Evolutionary conservation across 1,140 invertebrate genomes (phyloP), one percentile per base, ranked within the genome.

Genomic region (Ceratitis capitata): DNA sequence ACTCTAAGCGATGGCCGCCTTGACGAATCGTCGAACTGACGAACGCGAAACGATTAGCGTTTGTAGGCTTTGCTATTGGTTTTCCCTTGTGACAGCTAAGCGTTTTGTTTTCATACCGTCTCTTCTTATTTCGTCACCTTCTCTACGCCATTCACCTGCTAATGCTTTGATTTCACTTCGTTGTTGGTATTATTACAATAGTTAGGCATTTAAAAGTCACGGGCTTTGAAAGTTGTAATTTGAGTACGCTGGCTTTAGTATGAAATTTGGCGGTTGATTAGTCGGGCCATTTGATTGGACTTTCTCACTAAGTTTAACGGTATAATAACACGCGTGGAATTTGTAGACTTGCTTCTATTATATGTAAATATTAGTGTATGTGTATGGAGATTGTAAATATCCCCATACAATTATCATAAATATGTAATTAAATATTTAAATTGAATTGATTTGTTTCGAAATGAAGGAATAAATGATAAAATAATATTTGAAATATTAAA

Each of bases 201-300:
- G n/a, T n/a, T n/a, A n/a, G 3, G n/a, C 45, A 12, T 26, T 78
- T 45, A 45, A 45, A 45, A 45, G 69, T 23, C n/a, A 39, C 69
- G 45, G 69, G 69, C 69, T 78, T 45, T 42, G 16, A 23, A 42
- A 78, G 69, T 35, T 78, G 2, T 45, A 78, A 78, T 78, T 78
- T 78, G 39, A 47, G 0, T 78, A n/a, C 69, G 69, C 69, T 78
- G 69, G 69, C n/a, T 78, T 78, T 78, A 78, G 69, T 78, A 23
- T 26, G 69, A 45, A 78, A 78, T 78, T 78, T 78, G 69, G 39
- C 69, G 69, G 69, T 78, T 45, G 42, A 78, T 78, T 45, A 78
- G 39, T 45, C 42, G 23, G 69, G 69, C 9, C 4, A 10, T 78
- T 45, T 23, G 39, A 45, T 39, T 69, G 32, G n/a, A 69, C 61